Percentiles rank a stretch among this genome's conserved stretches.
phyloP scores from a whole-genome alignment of 2,797 vertebrate genomes.

The Danio kyathit region DNA sequence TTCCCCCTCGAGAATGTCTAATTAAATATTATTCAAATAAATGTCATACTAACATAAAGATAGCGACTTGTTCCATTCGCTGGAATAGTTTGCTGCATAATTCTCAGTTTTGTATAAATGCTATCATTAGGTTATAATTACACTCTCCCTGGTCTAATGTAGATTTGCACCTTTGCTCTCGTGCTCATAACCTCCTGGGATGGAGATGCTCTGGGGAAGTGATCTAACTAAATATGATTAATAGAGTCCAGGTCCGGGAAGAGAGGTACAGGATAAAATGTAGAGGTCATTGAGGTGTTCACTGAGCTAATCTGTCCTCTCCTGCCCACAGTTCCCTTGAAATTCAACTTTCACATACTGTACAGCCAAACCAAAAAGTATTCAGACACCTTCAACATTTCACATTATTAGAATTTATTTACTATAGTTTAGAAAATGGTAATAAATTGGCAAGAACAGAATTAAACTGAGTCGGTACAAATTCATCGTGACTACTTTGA shows the following conservation, averaged over 20 bases:
- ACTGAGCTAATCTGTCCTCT: conserved; percentile 48
- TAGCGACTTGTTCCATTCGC: conserved; percentile 31
- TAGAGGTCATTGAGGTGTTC: conserved; percentile 40
- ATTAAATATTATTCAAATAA: conserved; percentile 53
- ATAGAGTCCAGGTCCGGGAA: conserved; percentile 56
- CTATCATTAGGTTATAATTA: conserved; percentile 63
- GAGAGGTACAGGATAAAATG: conserved; percentile 38
- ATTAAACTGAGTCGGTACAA: too few relatives aligned
- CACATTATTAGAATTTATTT: too few relatives aligned
- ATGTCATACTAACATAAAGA: conserved; percentile 43
- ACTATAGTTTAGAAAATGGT: too few relatives aligned
- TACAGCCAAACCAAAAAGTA: too few relatives aligned
- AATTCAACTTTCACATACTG: not conserved
- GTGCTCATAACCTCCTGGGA: conserved; percentile 50
- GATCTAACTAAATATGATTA: conserved; percentile 66
- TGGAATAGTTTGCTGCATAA: conserved; percentile 34
- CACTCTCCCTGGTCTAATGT: conserved; percentile 50
- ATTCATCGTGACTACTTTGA: too few relatives aligned
- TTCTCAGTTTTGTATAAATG: conserved; percentile 58
- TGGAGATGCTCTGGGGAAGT: conserved; percentile 59
- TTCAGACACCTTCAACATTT: not conserved
- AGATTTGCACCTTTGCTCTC: conserved; percentile 58
- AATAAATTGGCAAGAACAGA: too few relatives aligned
- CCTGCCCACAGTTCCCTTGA: not conserved
- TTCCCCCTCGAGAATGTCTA: conserved; percentile 40